A percentile compares a stretch with the other conserved stretches of the same genome.
Conservation (phyloP, 2,797 vertebrate genomes). For the Macropus fuliginosus region DNA sequence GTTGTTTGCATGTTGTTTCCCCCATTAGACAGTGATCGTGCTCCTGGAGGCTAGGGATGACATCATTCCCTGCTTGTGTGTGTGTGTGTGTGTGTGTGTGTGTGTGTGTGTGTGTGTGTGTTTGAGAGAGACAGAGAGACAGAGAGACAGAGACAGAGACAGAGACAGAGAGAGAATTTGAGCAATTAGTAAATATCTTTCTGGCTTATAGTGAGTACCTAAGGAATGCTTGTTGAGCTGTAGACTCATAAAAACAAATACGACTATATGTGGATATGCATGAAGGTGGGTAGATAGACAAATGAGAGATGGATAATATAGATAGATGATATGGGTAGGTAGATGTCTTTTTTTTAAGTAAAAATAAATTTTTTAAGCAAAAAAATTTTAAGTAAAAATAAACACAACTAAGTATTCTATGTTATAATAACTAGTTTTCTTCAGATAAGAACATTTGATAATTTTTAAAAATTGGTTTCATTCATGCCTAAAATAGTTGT, state of each 20-base stretch:
- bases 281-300: neutral
- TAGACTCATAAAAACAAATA: neutral
- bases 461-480: neutral
- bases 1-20: neutral
- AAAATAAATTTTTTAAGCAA: neutral
- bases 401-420: neutral
- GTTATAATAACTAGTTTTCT: neutral
- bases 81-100: no score
- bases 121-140: no score
- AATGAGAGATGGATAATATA: neutral
- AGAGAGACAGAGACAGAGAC: no score
- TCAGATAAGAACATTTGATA: neutral
- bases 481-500: neutral
- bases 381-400: neutral
- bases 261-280: accelerated
- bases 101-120: no score
- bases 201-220: neutral
- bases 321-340: neutral
- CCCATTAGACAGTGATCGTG: neutral
- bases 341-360: neutral
- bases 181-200: neutral
- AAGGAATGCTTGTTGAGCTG: neutral
- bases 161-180: no score
- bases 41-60: neutral
- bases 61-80: no score